Evolutionary conservation across 2,888 invertebrate genomes (phyloP), one percentile per base, ranked within the genome.

Genomic region (Melieria omissa): DNA sequence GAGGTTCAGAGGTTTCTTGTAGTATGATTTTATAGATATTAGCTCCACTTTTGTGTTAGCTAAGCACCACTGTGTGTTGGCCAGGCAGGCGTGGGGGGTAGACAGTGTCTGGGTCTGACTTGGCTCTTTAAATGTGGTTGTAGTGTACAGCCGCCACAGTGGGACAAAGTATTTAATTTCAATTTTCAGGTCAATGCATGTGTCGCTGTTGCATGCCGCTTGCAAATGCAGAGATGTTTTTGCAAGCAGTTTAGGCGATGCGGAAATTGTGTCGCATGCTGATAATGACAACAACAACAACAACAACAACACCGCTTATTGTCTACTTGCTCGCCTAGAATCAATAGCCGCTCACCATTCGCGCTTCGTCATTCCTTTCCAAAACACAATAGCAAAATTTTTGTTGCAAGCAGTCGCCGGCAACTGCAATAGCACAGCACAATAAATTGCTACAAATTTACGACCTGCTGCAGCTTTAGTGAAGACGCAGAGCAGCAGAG

Each of bases 361-460:
- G 29, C 29, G n/a, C n/a, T n/a, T n/a, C n/a, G n/a, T n/a, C n/a
- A 29, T 0, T 3, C 29, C 29, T 29, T 29, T 29, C 29, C 42
- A 57, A 12, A 66, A 9, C n/a, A 66, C 14, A 49, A 46, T 47
- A 5, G 12, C 44, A 54, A 42, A 65, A 9, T 57, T 14, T 9
- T 52, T 44, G 42, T 16, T 54, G 47, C 46, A 64, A 16, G 12
- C 47, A 8, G 58, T 58, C 5, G 14, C 14, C 44, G 57, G 29
- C 29, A 29, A 29, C 29, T 29, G 65, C 57, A 44, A 58, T 29
- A 55, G 58, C 45, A 55, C 47, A 73, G 74, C 61, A 73, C 76
- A 77, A 77, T 77, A 77, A 77, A 76, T 77, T 74, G 76, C 67
- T 65, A 74, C 75, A 76, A 77, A 77, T 77, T 77, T 77, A 76